Percentiles rank a stretch among this genome's conserved stretches.
Evolutionary conservation across 2,797 vertebrate genomes (phyloP).

Genomic region (Coranthus polyacanthus): DNA sequence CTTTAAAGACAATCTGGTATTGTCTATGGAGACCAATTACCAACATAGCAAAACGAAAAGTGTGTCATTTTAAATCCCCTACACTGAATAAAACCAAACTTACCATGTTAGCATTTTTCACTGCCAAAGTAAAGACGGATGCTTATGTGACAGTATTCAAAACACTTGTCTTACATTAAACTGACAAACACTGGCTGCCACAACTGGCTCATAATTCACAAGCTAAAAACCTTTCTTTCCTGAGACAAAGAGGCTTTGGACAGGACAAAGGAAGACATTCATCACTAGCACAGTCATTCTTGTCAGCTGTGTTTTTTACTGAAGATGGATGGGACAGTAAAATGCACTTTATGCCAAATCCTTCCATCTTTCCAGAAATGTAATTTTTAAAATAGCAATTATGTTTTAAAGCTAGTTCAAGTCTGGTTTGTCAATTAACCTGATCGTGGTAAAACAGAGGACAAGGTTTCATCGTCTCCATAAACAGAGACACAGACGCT

Average conservation of each 20-base stretch:
- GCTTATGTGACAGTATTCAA: constrained; percentile 37
- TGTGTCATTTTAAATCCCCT: constrained; percentile 36
- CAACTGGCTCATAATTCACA: constrained; percentile 40
- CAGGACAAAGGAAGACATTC: constrained; percentile 66
- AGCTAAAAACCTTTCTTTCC: constrained; percentile 29
- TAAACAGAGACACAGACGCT: constrained; percentile 78
- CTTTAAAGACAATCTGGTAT: constrained; percentile 30
- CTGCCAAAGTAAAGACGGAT: constrained; percentile 52
- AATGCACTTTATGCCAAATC: constrained; percentile 31
- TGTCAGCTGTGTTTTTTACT: constrained; percentile 46
- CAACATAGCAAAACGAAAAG: constrained; percentile 22
- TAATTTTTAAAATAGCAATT: constrained; percentile 16
- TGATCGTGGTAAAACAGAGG: constrained; percentile 59
- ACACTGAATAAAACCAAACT: constrained; percentile 36
- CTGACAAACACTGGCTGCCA: constrained; percentile 53
- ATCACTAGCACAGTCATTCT: constrained; percentile 56
- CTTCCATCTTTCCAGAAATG: constrained; percentile 18
- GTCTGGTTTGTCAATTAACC: constrained; percentile 66
- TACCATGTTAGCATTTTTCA: constrained; percentile 21
- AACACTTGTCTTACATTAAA: constrained; percentile 49
- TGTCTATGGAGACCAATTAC: constrained; percentile 31
- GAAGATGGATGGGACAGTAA: constrained; percentile 53
- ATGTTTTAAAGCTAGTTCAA: constrained; percentile 29
- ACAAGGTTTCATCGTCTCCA: constrained; percentile 75
- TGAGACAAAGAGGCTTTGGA: constrained; percentile 61